Base-by-base conservation (phyloP, 2,797 vertebrate species). In the Crax fasciolata region DNA sequence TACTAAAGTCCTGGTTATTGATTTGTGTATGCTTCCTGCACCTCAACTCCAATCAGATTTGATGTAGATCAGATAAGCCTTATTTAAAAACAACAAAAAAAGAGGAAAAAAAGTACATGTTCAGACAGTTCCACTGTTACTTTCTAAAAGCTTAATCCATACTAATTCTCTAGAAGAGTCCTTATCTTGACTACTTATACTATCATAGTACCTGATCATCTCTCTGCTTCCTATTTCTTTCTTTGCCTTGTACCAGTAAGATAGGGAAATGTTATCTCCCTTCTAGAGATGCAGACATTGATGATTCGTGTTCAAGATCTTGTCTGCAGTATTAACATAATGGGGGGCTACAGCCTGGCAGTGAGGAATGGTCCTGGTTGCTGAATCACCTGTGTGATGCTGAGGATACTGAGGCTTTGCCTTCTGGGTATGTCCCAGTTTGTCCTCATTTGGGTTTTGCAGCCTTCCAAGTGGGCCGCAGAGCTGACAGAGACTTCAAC, bases 71-170 rank as follows among this genome's bases (percentile, higher is more conserved):
- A 65, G 52, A 52, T 82, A 73, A 91, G 32, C 8, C 38, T 49
- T 70, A 52, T 81, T 78, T 8, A 1, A 30, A 48, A 43, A 6
- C 1, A 24, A 48, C 1, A 24, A 48, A 46, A 35, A 11, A 39
- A 10, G 7, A 35, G 35, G 5, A 15, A 23, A 9, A 44, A 55
- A 24, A 15, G n/a, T 49, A 46, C 17, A 62, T 84, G 7, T 48
- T 93, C 65, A 61, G 35, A 39, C 13, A 67, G 23, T 80, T 76
- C 59, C 51, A 28, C 11, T 51, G 12, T 58, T 86, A 23, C 24
- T 65, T 86, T 32, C 63, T 79, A 76, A 66, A 88, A 84, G 38
- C 39, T 91, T 80, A 70, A 81, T 71, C 67, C 27, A 20, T 28
- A 5, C 9, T 43, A 32, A 65, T 81, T 43, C 28, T 49, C 14